A percentile compares a stretch with the other conserved stretches of the same genome.
phyloP scores from a whole-genome alignment of 1,140 invertebrate species.

The Drosophila asahinai region DNA sequence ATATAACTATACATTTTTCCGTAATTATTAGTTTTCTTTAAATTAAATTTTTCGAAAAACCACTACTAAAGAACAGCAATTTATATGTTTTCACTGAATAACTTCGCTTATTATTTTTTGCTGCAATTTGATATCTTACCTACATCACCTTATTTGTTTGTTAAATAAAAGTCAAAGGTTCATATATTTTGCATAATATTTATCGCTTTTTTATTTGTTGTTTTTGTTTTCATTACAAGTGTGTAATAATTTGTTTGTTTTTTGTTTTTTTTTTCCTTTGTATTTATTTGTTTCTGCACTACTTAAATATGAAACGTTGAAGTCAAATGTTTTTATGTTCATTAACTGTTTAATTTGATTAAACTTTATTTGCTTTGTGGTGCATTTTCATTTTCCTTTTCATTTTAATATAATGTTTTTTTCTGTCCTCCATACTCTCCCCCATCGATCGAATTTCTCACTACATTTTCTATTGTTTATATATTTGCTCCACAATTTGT shows the following conservation, averaged over 20 bases:
- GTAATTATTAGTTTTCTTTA: too few species aligned
- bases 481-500: slow-evolving; percentile 80
- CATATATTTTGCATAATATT: slow-evolving; percentile 79
- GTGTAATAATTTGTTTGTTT: slow-evolving; percentile 66
- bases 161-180: slow-evolving; percentile 20
- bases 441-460: slow-evolving; percentile 35
- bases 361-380: slow-evolving; percentile 69
- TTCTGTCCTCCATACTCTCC: neutral
- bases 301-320: slow-evolving; percentile 83
- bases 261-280: slow-evolving; percentile 36
- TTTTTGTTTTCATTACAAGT: slow-evolving; percentile 75
- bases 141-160: neutral
- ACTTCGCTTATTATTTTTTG: too few species aligned
- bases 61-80: too few species aligned
- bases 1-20: too few species aligned
- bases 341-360: slow-evolving; percentile 79
- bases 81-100: too few species aligned
- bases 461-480: slow-evolving; percentile 55
- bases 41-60: too few species aligned
- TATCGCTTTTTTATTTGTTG: slow-evolving; percentile 64
- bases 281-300: slow-evolving; percentile 76
- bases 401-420: slow-evolving; percentile 4
- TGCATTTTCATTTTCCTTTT: slow-evolving; percentile 47
- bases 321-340: slow-evolving; percentile 69
- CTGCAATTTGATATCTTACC: too few species aligned